These are phyloP conservation scores for Rhopalosiphum maidis DNA, from an alignment of 1,140 invertebrate species.

Conservation along the genomic window DNA sequence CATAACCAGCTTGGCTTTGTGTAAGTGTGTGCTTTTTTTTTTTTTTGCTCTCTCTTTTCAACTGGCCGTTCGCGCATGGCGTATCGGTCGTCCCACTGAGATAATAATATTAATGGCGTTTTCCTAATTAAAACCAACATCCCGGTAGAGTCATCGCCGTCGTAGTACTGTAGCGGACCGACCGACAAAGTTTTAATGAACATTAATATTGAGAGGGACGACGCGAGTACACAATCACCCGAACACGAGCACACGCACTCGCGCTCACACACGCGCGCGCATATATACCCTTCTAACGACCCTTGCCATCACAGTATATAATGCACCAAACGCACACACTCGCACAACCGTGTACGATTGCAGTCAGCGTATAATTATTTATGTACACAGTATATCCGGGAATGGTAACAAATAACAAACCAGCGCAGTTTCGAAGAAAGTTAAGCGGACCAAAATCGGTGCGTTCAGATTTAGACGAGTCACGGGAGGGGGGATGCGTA, in stretches of 20 bases:
- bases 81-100: not conserved
- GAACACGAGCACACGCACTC: not conserved
- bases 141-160: slow-evolving; percentile 14
- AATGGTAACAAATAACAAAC: not conserved
- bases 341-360: not conserved
- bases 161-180: not conserved
- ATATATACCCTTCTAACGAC: slow-evolving; percentile 39
- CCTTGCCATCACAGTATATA: not conserved
- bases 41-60: not conserved
- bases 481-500: no score
- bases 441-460: not conserved
- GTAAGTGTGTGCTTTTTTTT: not conserved
- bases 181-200: slow-evolving; percentile 54
- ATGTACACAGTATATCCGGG: not conserved
- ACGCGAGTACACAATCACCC: not conserved
- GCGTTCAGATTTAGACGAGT: no score
- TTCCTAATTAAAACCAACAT: slow-evolving; percentile 54
- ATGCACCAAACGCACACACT: not conserved
- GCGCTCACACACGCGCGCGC: not conserved
- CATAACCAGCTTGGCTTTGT: not conserved
- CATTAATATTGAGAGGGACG: slow-evolving; percentile 53
- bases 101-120: slow-evolving; percentile 44
- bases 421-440: not conserved
- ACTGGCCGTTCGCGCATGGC: no score
- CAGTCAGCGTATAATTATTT: not conserved